These are phyloP conservation scores for Pyrocephalus nanus DNA, from an alignment of 2,797 vertebrate genomes.

Conservation along the genomic window DNA sequence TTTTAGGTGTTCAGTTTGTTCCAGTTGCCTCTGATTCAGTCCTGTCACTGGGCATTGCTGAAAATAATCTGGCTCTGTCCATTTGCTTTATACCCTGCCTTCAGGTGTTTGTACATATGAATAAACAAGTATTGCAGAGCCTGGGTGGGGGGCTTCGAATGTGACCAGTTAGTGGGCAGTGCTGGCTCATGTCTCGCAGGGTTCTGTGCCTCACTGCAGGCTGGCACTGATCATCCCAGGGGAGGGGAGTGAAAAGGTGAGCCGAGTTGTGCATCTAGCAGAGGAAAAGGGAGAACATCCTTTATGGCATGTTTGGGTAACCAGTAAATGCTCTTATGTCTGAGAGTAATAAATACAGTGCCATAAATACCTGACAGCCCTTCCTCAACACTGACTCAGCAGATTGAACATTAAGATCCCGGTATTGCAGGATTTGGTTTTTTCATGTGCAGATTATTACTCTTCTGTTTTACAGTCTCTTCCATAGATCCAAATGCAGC, in stretches of 20 bases:
- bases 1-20: neutral
- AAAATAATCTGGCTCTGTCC: neutral
- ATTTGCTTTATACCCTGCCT: neutral
- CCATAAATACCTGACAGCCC: neutral
- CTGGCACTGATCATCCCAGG: neutral
- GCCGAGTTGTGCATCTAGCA: fast-evolving
- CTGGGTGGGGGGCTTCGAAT: neutral
- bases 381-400: neutral
- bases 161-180: neutral
- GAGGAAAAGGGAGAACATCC: neutral
- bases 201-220: neutral
- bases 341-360: neutral
- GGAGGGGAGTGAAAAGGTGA: neutral
- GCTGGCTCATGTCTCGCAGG: neutral
- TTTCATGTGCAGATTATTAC: neutral
- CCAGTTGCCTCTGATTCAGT: fast-evolving
- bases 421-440: neutral
- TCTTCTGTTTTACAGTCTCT: neutral
- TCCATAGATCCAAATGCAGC: neutral
- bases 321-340: neutral
- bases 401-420: neutral
- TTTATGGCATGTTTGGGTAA: neutral
- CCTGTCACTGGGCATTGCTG: neutral
- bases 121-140: neutral
- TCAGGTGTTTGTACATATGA: neutral